A percentile compares a stretch with the other conserved stretches of the same genome.
Evolutionary conservation across 1,140 invertebrate genomes (phyloP).

Genomic region (Trichonephila inaurata): DNA sequence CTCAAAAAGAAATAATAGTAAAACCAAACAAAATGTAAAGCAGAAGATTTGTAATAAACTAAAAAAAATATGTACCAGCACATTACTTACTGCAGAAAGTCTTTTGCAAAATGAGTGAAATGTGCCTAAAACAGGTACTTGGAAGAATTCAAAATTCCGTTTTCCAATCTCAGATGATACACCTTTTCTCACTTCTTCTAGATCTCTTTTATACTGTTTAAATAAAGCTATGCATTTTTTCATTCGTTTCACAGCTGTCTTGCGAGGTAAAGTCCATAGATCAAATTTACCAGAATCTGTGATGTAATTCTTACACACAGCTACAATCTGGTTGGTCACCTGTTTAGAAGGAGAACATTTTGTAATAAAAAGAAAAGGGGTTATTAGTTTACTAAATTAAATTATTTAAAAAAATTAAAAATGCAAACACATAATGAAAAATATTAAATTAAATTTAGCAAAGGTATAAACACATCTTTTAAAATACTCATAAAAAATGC

Average conservation of each 20-base stretch:
- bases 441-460: too few relatives aligned
- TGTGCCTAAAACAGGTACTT: constrained; percentile 98
- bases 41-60: not conserved
- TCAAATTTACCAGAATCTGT: constrained; percentile 91
- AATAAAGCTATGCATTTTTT: constrained; percentile 93
- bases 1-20: too few relatives aligned
- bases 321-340: constrained; percentile 99
- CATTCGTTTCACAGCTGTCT: constrained; percentile 87
- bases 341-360: constrained; percentile 79
- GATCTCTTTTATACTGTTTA: constrained; percentile 85
- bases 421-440: too few relatives aligned
- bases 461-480: too few relatives aligned
- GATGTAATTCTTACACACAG: constrained; percentile 94
- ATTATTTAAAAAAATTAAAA: too few relatives aligned
- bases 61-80: not conserved
- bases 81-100: constrained; percentile 84
- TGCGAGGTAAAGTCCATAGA: constrained; percentile 92
- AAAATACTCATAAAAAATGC: too few relatives aligned
- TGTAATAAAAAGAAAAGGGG: too few relatives aligned
- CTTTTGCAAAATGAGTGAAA: constrained; percentile 95
- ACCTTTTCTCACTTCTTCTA: constrained; percentile 82
- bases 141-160: constrained; percentile 92
- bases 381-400: too few relatives aligned
- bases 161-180: constrained; percentile 83
- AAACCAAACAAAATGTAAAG: too few relatives aligned